phyloP scores from a whole-genome alignment of 2,113 vertebrate species.

The Leucoraja erinaceus region DNA sequence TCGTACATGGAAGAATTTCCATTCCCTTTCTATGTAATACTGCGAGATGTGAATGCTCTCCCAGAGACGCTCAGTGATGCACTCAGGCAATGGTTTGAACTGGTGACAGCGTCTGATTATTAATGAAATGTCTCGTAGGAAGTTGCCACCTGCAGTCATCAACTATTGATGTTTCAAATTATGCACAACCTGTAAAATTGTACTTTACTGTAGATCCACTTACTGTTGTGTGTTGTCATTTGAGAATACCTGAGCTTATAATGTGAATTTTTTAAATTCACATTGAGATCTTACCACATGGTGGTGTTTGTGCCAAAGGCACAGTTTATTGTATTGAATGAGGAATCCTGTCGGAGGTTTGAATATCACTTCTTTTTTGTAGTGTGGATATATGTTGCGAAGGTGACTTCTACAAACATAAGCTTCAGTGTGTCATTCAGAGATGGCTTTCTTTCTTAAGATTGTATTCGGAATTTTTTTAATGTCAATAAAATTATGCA shows the following conservation, averaged over 20 bases:
- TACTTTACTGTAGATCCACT: too few species aligned
- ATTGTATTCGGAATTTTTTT: conserved; percentile 15
- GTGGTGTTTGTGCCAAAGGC: conserved; percentile 37
- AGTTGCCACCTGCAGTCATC: neutral
- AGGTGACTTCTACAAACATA: neutral
- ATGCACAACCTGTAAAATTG: conserved; percentile 22
- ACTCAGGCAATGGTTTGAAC: conserved; percentile 93
- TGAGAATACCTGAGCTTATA: neutral
- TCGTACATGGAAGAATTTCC: conserved; percentile 98
- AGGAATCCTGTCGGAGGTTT: conserved; percentile 29
- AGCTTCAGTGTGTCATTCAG: neutral
- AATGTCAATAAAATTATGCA: conserved; percentile 20
- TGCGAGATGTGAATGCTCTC: conserved; percentile 80
- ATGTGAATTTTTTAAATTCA: conserved; percentile 25
- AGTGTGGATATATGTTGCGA: neutral
- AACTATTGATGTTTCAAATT: neutral
- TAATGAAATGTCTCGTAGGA: conserved; percentile 41
- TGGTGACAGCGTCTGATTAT: conserved; percentile 76
- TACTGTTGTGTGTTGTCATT: too few species aligned
- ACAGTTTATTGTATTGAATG: conserved; percentile 28
- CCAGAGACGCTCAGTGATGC: conserved; percentile 93
- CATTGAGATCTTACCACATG: conserved; percentile 28
- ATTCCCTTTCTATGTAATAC: conserved; percentile 92
- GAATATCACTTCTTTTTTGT: neutral
- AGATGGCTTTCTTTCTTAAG: neutral